Percentiles rank a stretch among this genome's conserved stretches.
Evolutionary conservation across 2,113 vertebrate species (phyloP).

Genomic region (Rhinolophus ferrumequinum): DNA sequence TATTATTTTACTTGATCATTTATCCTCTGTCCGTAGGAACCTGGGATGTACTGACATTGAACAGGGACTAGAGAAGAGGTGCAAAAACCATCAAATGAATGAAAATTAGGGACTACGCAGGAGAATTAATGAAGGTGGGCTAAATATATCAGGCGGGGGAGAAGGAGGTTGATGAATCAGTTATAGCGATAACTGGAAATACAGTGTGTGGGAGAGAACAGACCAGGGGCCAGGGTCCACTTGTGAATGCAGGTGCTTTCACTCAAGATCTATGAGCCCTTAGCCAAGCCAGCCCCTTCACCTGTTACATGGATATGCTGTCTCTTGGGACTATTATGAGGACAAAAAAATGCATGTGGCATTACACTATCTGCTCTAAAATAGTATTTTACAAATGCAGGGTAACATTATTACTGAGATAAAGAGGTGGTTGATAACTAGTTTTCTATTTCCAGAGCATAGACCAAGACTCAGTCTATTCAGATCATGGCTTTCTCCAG

Average conservation of each 20-base stretch:
- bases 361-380: neutral
- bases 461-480: neutral
- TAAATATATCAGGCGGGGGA: neutral
- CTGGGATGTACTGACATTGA: neutral
- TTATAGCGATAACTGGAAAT: neutral
- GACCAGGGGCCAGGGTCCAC: neutral
- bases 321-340: neutral
- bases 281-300: neutral
- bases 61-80: neutral
- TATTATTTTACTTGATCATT: neutral
- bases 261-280: neutral
- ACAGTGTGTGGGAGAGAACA: neutral
- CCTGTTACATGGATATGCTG: neutral
- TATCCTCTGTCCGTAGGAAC: neutral
- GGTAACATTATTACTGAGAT: neutral
- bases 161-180: neutral
- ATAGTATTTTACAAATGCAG: neutral
- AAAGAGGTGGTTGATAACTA: neutral
- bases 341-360: neutral
- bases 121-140: neutral
- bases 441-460: slow-evolving; percentile 4
- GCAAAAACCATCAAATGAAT: neutral
- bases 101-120: neutral
- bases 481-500: neutral
- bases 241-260: neutral